Conservation (phyloP, 2,113 vertebrate genomes). For the Xiphorhynchus elegans region DNA sequence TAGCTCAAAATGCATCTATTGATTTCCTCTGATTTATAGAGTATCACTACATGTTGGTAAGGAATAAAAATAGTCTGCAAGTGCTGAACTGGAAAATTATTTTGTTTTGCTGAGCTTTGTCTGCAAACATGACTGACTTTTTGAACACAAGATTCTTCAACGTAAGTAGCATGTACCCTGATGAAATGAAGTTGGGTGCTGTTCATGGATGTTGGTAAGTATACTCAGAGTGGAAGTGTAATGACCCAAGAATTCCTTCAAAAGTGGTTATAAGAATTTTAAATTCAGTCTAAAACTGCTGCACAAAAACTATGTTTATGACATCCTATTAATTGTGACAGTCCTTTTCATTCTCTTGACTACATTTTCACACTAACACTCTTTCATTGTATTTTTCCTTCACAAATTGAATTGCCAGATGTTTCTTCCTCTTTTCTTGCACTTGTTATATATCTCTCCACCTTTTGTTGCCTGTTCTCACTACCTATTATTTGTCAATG, state of each 20-base stretch:
- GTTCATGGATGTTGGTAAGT: not conserved
- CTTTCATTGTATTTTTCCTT: not conserved
- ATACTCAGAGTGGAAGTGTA: not conserved
- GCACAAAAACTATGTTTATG: not conserved
- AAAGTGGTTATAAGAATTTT: not conserved
- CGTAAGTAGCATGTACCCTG: rapidly evolving
- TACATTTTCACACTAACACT: not conserved
- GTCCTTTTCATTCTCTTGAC: not conserved
- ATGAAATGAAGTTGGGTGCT: not conserved
- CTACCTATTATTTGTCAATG: not conserved
- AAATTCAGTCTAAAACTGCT: not conserved
- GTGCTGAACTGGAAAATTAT: not conserved
- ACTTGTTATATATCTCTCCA: not conserved
- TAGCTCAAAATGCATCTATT: not conserved
- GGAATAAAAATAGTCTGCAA: not conserved
- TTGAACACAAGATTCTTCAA: not conserved
- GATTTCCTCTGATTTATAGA: not conserved
- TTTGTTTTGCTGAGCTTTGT: not conserved
- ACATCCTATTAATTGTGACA: not conserved
- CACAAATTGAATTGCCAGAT: not conserved
- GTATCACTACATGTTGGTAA: not conserved
- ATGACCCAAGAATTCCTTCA: not conserved
- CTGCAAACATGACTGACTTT: not conserved
- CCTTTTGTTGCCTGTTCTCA: not conserved
- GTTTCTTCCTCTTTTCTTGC: not conserved